Evolutionary conservation across 1,140 invertebrate species (phyloP).

Genomic region (Eciton burchellii): DNA sequence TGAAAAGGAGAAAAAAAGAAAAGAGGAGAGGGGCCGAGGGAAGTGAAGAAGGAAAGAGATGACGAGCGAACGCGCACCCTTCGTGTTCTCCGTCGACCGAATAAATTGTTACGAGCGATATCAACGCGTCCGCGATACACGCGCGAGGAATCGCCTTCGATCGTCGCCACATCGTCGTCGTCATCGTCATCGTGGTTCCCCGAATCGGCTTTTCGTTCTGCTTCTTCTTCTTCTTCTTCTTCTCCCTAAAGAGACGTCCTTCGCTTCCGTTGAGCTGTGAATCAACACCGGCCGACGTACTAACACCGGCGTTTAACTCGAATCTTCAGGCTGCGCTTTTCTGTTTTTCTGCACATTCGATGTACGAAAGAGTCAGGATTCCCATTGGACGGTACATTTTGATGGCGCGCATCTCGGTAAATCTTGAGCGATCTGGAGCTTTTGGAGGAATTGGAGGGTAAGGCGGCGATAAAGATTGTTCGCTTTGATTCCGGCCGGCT

Average conservation of each 20-base stretch:
- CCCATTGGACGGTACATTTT: neutral
- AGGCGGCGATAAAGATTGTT: neutral
- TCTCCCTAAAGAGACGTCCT: neutral
- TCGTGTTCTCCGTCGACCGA: conserved; percentile 73
- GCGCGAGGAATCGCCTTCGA: conserved; percentile 16
- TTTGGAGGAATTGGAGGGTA: neutral
- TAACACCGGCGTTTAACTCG: too few relatives aligned
- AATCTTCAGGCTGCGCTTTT: too few relatives aligned
- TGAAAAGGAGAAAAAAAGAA: conserved; percentile 68
- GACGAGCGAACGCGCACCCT: conserved; percentile 69
- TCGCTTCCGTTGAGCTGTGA: too few relatives aligned
- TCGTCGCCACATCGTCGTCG: conserved; percentile 52
- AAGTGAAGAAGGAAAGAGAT: too few relatives aligned
- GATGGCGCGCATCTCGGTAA: neutral
- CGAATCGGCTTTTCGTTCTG: neutral
- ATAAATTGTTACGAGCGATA: conserved; percentile 79
- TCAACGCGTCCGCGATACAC: conserved; percentile 67
- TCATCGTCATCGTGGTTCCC: too few relatives aligned
- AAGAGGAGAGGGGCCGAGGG: conserved; percentile 57
- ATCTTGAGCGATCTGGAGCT: neutral
- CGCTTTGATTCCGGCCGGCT: conserved; percentile 35
- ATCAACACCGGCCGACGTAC: too few relatives aligned
- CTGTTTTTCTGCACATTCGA: neutral
- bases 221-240: neutral
- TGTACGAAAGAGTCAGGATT: neutral